A percentile compares a stretch with the other conserved stretches of the same genome.
phyloP scores from a whole-genome alignment of 2,888 invertebrate genomes.

The Celastrina argiolus region DNA sequence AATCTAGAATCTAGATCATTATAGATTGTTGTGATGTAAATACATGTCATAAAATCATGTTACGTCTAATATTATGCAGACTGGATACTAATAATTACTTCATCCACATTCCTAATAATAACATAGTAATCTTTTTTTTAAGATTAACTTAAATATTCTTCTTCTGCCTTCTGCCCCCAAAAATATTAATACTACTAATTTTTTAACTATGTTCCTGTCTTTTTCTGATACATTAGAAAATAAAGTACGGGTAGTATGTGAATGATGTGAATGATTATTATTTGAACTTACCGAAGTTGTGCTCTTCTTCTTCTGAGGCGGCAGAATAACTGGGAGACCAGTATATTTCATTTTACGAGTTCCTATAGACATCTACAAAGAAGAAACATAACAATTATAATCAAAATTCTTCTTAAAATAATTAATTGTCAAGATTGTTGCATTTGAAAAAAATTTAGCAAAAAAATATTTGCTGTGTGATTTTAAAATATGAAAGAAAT shows the following conservation, averaged over 20 bases:
- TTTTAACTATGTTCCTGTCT: no score
- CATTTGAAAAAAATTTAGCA: neutral
- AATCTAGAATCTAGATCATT: neutral
- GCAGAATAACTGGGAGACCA: neutral
- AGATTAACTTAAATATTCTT: no score
- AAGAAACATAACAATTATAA: neutral
- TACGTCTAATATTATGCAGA: no score
- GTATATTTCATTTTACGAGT: constrained; percentile 16
- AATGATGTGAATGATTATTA: neutral
- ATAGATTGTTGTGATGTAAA: neutral
- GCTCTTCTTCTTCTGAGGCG: constrained; percentile 15
- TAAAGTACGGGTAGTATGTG: no score
- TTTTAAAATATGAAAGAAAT: neutral
- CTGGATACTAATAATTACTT: no score
- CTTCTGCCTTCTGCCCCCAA: no score
- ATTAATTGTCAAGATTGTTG: neutral
- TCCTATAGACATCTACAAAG: constrained; percentile 12
- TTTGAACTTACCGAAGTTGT: constrained; percentile 9
- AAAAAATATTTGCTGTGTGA: neutral
- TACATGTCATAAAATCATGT: neutral
- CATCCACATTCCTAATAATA: no score
- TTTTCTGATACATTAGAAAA: no score
- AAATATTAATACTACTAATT: no score
- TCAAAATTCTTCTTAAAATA: neutral
- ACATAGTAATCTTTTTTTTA: no score